A percentile compares a stretch with the other conserved stretches of the same genome.
phyloP scores from a whole-genome alignment of 1,140 invertebrate species.

The Lucilia cuprina region DNA sequence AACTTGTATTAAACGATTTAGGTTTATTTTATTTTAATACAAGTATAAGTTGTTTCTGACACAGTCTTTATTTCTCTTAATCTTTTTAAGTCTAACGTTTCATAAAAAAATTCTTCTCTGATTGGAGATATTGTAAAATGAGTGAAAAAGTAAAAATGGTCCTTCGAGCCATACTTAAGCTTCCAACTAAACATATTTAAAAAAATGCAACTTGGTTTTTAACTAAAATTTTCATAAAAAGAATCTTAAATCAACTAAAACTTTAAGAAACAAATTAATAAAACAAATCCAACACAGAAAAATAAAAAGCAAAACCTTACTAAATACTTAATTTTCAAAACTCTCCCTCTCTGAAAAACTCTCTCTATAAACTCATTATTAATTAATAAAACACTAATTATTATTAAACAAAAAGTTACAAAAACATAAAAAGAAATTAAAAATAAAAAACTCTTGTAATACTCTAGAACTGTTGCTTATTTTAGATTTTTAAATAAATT shows the following conservation, averaged over 20 bases:
- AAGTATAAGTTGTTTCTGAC: no score
- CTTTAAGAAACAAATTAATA: neutral
- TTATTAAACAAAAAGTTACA: neutral
- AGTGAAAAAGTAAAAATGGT: no score
- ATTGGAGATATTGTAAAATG: no score
- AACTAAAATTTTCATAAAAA: neutral
- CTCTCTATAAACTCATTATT: neutral
- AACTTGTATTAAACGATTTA: no score
- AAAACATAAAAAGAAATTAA: neutral
- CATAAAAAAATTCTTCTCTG: no score
- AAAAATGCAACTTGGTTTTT: neutral
- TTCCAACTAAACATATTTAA: neutral
- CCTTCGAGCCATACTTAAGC: no score
- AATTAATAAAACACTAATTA: neutral
- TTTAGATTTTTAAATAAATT: constrained; percentile 16
- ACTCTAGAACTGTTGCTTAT: constrained; percentile 21
- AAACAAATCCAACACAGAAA: neutral
- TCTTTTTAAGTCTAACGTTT: no score
- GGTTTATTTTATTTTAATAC: no score
- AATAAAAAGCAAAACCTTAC: neutral
- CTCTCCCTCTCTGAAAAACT: neutral
- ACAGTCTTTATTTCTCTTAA: no score
- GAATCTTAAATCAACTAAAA: neutral
- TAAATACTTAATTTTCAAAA: neutral
- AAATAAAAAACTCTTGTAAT: neutral